These are phyloP conservation scores for Diarsia rubi DNA, from an alignment of 2,888 invertebrate genomes.

Conservation along the genomic window DNA sequence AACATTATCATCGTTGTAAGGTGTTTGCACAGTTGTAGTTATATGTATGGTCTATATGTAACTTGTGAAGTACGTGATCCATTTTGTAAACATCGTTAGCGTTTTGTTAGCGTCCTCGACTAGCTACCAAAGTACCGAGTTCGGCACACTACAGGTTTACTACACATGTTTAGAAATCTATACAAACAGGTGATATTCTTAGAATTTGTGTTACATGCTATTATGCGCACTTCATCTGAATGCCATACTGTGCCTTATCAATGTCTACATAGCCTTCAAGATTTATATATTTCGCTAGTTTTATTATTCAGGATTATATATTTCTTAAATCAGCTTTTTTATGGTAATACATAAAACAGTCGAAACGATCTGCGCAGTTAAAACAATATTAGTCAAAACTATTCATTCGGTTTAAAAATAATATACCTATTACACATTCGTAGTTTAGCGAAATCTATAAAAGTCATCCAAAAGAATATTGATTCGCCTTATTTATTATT, in stretches of 20 bases:
- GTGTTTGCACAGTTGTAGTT: slow-evolving; percentile 71
- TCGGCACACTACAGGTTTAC: slow-evolving; percentile 48
- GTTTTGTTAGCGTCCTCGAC: slow-evolving; percentile 75
- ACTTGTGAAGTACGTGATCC: slow-evolving; percentile 81
- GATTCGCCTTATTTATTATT: slow-evolving; percentile 43
- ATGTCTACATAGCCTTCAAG: slow-evolving; percentile 5
- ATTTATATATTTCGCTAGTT: slow-evolving; percentile 24
- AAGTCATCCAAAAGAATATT: slow-evolving; percentile 6
- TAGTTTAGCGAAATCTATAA: slow-evolving; percentile 14
- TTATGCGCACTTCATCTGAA: slow-evolving; percentile 40
- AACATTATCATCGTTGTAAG: slow-evolving; percentile 58
- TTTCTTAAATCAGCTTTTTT: slow-evolving; percentile 10
- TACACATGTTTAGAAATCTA: slow-evolving; percentile 59
- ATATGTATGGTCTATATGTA: slow-evolving; percentile 60
- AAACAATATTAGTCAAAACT: slow-evolving; percentile 18
- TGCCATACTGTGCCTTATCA: slow-evolving; percentile 28
- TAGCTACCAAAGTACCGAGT: slow-evolving; percentile 21
- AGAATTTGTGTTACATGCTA: slow-evolving; percentile 51
- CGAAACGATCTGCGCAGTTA: slow-evolving; percentile 16
- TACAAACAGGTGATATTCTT: slow-evolving; percentile 62
- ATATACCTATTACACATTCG: slow-evolving; percentile 4
- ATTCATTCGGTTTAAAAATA: neutral
- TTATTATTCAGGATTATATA: slow-evolving; percentile 26
- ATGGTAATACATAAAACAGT: slow-evolving; percentile 18
- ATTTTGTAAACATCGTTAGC: slow-evolving; percentile 85